phyloP scores from a whole-genome alignment of 2,797 vertebrate species.

The Alcedo quadribrachys region DNA sequence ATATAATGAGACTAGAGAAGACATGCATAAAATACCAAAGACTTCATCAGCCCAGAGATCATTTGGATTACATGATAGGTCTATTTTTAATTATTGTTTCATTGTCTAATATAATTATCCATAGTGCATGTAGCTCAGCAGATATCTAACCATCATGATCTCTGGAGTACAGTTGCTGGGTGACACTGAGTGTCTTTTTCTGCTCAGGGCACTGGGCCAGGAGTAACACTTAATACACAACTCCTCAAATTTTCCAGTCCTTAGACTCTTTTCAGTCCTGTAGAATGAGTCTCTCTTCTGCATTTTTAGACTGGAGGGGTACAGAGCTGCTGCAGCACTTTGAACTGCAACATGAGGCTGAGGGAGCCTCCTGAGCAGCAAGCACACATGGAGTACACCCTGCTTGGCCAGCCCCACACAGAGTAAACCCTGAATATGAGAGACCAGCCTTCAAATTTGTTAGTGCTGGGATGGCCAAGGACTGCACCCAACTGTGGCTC shows the following conservation, averaged over 20 bases:
- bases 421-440: too few relatives aligned
- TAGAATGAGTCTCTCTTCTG: not conserved
- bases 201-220: not conserved
- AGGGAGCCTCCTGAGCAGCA: not conserved
- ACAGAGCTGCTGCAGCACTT: not conserved
- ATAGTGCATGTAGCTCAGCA: not conserved
- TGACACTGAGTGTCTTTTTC: not conserved
- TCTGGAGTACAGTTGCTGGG: not conserved
- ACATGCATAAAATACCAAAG: not conserved
- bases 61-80: not conserved
- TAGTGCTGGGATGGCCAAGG: not conserved
- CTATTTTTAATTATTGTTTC: conserved; percentile 8
- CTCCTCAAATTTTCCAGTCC: not conserved
- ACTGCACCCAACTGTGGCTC: fast-evolving
- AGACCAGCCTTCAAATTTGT: not conserved
- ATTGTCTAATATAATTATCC: not conserved
- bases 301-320: not conserved
- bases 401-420: not conserved
- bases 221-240: not conserved
- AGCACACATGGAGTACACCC: not conserved
- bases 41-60: not conserved
- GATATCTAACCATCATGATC: fast-evolving
- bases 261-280: not conserved
- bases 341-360: not conserved
- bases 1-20: not conserved